Evolutionary conservation across 1,140 invertebrate genomes (phyloP), one percentile per base, ranked within the genome.

Genomic region (Dryas iulia): DNA sequence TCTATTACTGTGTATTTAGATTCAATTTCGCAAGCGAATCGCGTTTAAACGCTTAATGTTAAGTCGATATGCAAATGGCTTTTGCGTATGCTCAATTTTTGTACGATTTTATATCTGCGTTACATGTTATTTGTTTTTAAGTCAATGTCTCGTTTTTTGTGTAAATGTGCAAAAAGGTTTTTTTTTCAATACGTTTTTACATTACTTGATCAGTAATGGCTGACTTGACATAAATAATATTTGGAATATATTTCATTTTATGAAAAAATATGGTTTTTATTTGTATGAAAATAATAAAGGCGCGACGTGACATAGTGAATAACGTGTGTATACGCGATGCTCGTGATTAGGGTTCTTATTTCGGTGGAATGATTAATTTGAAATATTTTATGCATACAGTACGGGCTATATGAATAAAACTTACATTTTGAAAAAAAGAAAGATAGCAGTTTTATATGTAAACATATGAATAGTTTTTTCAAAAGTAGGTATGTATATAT

Each of bases 51-150:
- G 54, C 33, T 65, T 52, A 65, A 65, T 35, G 54, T 65, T 70
- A 63, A 69, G 61, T 68, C 61, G 72, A 64, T 71, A 74, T 73
- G 68, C 68, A 70, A 78, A 72, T 78, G 59, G 68, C 62, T 33
- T 72, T 76, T 77, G 72, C 64, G 67, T 64, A 71, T 67, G 67
- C 64, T 69, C 63, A 62, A 59, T 66, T 57, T 66, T 66, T 61
- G 52, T 61, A 18, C 52, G 28, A 24, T 61, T 61, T 52, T 61
- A 61, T 61, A 52, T 39, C 59, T 14, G 47, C 39, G 59, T 61
- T 25, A 61, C 59, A 61, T 61, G 59, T 61, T 61, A 52, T 61
- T 47, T 35, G 21, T 25, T 47, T 47, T 47, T 21, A 47, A 47
- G 39, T 47, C 39, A 47, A 47, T 47, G 18, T 21, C 7, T 47